Percentiles rank a stretch among this genome's conserved stretches.
Conservation (phyloP, 2,113 vertebrate genomes). For the Pithys albifrons region DNA sequence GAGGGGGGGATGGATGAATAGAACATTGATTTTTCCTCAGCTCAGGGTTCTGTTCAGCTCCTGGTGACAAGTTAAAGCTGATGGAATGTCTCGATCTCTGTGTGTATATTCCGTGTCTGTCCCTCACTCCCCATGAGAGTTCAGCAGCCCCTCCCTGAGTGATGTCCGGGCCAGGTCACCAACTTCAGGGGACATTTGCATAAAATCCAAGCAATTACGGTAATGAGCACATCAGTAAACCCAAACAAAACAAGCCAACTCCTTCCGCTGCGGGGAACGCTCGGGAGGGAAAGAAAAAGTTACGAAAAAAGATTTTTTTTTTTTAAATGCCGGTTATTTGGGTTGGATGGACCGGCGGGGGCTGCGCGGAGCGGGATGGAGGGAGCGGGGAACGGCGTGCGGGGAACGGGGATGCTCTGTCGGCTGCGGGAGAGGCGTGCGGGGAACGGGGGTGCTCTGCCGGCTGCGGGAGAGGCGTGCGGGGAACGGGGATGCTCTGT, state of each 20-base stretch:
- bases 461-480: no score
- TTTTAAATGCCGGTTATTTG: rapidly evolving
- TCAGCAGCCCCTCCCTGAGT: background rate
- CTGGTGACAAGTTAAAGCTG: rapidly evolving
- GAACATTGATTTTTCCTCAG: background rate
- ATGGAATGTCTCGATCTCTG: rapidly evolving
- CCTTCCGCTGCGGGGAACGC: rapidly evolving
- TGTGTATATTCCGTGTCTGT: background rate
- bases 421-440: no score
- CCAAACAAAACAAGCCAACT: background rate
- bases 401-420: background rate
- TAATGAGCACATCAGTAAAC: background rate
- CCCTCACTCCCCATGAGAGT: background rate
- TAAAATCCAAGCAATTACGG: background rate
- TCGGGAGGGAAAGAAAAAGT: rapidly evolving
- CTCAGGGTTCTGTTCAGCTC: background rate
- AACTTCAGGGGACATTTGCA: background rate
- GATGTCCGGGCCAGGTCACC: conserved; percentile 27
- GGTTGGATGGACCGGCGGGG: background rate
- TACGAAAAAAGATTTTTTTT: rapidly evolving
- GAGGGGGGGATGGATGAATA: background rate
- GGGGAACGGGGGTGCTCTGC: no score
- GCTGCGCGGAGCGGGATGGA: no score
- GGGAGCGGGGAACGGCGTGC: background rate
- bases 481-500: background rate